phyloP scores from a whole-genome alignment of 2,797 vertebrate genomes.

The Tenualosa thibaudeaui region DNA sequence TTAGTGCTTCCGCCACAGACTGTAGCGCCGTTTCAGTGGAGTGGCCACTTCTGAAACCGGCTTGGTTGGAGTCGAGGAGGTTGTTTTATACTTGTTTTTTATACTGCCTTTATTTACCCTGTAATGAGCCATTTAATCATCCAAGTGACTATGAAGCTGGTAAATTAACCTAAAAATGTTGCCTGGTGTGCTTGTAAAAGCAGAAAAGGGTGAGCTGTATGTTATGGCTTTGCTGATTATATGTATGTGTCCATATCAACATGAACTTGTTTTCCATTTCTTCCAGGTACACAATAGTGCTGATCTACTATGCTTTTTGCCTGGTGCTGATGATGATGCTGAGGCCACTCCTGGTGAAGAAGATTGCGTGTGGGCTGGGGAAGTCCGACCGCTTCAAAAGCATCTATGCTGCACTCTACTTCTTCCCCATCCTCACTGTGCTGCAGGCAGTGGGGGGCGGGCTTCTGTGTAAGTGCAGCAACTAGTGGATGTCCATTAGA shows the following conservation, averaged over 20 bases:
- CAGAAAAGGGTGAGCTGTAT: too few species aligned
- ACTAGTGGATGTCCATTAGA: background rate
- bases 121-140: too few species aligned
- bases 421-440: conserved; percentile 94
- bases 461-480: conserved; percentile 86
- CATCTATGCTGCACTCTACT: conserved; percentile 96
- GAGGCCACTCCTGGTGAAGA: conserved; percentile 95
- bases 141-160: too few species aligned
- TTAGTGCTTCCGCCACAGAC: too few species aligned
- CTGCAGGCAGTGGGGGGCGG: conserved; percentile 96
- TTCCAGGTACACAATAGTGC: conserved; percentile 91
- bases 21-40: too few species aligned
- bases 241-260: background rate
- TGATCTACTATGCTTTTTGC: conserved; percentile 96
- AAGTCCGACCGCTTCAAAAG: conserved; percentile 96
- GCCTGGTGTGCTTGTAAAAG: too few species aligned
- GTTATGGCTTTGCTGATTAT: too few species aligned
- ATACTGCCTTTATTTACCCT: too few species aligned
- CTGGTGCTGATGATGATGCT: conserved; percentile 96
- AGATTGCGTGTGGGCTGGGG: conserved; percentile 93
- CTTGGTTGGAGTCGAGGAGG: too few species aligned
- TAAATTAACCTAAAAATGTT: too few species aligned
- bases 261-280: background rate
- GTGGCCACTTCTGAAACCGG: too few species aligned
- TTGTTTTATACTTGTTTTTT: too few species aligned